Conservation (phyloP, 2,113 vertebrate genomes). For the Chionomys nivalis region DNA sequence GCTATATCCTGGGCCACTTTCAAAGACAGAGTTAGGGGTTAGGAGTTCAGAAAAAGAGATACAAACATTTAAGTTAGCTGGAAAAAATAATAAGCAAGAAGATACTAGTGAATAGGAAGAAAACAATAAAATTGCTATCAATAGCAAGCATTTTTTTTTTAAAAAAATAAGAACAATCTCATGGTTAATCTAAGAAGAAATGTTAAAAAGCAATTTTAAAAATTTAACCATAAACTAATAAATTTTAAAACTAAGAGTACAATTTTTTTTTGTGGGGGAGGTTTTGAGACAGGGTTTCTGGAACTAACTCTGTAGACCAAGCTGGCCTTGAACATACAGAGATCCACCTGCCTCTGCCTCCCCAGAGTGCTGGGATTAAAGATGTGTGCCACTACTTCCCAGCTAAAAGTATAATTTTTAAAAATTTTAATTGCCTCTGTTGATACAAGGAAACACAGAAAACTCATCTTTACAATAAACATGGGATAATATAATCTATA, state of each 20-base stretch:
- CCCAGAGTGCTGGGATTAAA: too few relatives aligned
- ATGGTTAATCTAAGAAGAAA: neutral
- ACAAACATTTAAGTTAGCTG: neutral
- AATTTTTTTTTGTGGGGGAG: neutral
- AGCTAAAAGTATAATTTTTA: too few relatives aligned
- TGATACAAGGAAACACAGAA: neutral
- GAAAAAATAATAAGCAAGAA: neutral
- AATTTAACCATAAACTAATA: neutral
- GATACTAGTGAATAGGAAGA: neutral
- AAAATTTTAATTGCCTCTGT: neutral
- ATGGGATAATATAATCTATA: neutral
- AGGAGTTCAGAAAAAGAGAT: neutral
- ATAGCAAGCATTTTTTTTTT: neutral
- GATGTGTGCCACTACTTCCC: too few relatives aligned
- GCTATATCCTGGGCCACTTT: neutral
- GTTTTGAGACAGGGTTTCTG: too few relatives aligned
- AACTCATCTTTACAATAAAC: neutral
- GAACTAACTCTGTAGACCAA: too few relatives aligned
- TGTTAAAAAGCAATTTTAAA: neutral
- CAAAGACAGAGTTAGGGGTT: neutral
- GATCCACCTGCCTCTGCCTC: too few relatives aligned
- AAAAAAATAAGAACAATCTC: neutral
- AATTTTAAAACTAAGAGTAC: neutral
- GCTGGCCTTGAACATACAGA: too few relatives aligned
- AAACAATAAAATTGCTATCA: neutral